Percentiles rank a stretch among this genome's conserved stretches.
Conservation (phyloP, 2,888 invertebrate genomes). For the Rhagonycha fulva region DNA sequence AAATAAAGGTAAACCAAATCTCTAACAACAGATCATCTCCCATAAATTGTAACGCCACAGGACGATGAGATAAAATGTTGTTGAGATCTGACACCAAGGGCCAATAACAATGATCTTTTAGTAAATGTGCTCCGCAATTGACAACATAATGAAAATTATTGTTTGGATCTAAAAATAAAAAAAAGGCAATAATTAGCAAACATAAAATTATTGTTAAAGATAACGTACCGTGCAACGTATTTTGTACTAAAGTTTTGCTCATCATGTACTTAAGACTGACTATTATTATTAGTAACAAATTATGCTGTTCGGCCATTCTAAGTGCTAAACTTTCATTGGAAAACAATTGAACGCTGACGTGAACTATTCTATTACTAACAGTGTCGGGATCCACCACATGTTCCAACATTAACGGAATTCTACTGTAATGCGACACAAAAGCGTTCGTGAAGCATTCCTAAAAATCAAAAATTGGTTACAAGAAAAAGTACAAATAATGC, state of each 20-base stretch:
- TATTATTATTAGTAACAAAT: constrained; percentile 91
- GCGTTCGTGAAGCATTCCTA: constrained; percentile 90
- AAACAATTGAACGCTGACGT: constrained; percentile 96
- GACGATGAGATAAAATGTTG: constrained; percentile 91
- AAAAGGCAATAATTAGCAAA: constrained; percentile 24
- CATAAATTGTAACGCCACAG: constrained; percentile 88
- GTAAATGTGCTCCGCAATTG: constrained; percentile 87
- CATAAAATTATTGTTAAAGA: background rate
- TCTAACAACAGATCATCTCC: constrained; percentile 86
- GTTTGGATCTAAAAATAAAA: constrained; percentile 62
- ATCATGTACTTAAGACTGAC: constrained; percentile 91
- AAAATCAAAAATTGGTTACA: constrained; percentile 24
- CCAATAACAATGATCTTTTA: constrained; percentile 99
- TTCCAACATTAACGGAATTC: constrained; percentile 90
- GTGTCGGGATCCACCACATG: constrained; percentile 86
- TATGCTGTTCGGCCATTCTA: constrained; percentile 88
- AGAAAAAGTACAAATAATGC: background rate
- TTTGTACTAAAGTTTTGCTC: constrained; percentile 86
- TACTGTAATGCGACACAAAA: constrained; percentile 95
- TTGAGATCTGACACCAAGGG: constrained; percentile 96
- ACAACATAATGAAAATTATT: constrained; percentile 89
- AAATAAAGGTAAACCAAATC: constrained; percentile 95
- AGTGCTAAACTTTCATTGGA: constrained; percentile 90
- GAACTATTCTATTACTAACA: constrained; percentile 93
- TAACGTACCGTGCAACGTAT: constrained; percentile 77